These are phyloP conservation scores for Toxotes chatareus DNA, from an alignment of 2,113 vertebrate genomes.

Conservation along the genomic window DNA sequence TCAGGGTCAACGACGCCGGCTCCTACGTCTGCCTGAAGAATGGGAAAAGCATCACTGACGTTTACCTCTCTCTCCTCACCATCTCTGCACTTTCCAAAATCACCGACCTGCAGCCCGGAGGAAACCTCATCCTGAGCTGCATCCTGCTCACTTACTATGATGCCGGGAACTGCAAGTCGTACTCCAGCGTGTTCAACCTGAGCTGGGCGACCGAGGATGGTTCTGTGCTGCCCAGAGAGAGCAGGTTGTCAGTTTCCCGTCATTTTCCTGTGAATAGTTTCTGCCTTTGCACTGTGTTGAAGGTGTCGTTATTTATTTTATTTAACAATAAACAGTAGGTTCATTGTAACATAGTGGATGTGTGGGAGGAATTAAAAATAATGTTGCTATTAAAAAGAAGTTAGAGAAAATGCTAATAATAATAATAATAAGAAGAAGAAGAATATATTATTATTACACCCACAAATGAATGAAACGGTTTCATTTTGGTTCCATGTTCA, in stretches of 20 bases:
- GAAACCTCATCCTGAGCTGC: conserved; percentile 45
- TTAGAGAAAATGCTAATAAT: background rate
- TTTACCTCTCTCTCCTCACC: conserved; percentile 63
- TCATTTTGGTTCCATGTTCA: background rate
- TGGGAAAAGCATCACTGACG: fast-evolving
- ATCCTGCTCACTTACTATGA: conserved; percentile 57
- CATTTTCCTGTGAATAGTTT: background rate
- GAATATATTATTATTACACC: background rate
- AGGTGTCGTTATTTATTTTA: no score
- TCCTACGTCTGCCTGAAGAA: conserved; percentile 36
- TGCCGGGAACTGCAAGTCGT: conserved; percentile 18
- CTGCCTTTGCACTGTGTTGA: background rate
- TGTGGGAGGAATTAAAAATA: background rate
- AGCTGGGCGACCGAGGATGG: conserved; percentile 43
- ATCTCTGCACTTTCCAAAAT: background rate
- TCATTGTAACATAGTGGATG: no score
- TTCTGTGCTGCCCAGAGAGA: background rate
- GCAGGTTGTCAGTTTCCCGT: conserved; percentile 19
- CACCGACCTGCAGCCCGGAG: conserved; percentile 43
- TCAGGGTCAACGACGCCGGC: conserved; percentile 33
- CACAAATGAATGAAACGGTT: background rate
- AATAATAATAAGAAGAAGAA: background rate
- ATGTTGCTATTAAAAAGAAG: no score
- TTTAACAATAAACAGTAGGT: background rate
- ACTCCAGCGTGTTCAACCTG: conserved; percentile 38